phyloP scores from a whole-genome alignment of 2,888 invertebrate genomes.

The Megalurothrips usitatus region DNA sequence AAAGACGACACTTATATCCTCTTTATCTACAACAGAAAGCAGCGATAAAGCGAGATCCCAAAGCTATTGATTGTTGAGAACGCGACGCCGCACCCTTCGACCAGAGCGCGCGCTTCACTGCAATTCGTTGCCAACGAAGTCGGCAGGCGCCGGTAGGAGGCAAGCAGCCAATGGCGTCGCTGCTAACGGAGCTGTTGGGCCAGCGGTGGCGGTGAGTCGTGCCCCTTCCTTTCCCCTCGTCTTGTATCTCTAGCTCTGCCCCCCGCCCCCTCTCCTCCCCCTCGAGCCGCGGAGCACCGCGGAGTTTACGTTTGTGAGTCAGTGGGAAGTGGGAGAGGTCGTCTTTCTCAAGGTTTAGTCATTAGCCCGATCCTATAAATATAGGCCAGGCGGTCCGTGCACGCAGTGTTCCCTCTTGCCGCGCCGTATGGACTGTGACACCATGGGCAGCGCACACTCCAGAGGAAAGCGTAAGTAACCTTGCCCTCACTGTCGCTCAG shows the following conservation, averaged over 20 bases:
- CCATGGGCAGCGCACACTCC: neutral
- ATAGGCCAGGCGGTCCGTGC: neutral
- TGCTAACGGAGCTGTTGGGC: too few species aligned
- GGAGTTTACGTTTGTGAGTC: neutral
- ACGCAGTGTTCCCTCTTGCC: neutral
- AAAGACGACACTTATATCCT: too few species aligned
- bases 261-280: neutral
- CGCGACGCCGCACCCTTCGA: too few species aligned
- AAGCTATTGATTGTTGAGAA: too few species aligned
- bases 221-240: neutral
- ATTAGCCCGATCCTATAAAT: neutral
- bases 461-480: conserved; percentile 23
- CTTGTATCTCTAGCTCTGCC: neutral
- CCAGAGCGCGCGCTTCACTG: too few species aligned
- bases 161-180: too few species aligned
- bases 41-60: too few species aligned
- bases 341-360: neutral
- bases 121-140: too few species aligned
- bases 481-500: neutral
- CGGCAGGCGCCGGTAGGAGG: too few species aligned
- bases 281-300: neutral
- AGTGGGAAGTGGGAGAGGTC: conserved; percentile 16
- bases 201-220: neutral
- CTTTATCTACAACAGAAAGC: too few species aligned
- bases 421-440: neutral